Evolutionary conservation across 2,113 vertebrate species (phyloP), one percentile per base, ranked within the genome.

Genomic region (Tylochromis polylepis): DNA sequence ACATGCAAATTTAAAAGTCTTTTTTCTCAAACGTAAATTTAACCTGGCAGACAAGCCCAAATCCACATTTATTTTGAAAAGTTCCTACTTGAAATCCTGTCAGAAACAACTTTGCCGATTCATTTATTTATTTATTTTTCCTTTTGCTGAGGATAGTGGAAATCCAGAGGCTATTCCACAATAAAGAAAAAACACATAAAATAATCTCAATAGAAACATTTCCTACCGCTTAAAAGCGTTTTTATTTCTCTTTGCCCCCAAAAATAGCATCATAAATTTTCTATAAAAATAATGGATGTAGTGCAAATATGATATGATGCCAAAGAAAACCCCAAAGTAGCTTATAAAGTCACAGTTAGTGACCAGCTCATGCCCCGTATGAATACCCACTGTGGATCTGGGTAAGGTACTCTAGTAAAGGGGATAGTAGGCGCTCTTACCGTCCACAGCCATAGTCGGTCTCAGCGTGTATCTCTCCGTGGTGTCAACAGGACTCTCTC

Each of bases 371-470:
- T 51, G 46, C 16, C 70, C 46, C 6, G 70, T 8, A 12, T 77
- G 70, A 77, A 77, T 51, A 77, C 46, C 6, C 4, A 31, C 70
- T 31, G 70, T 77, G 27, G 27, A 20, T 49, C 20, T 77, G 46
- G 46, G 27, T 41, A 12, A 31, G 41, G 62, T 31, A 57, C 46
- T 57, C 12, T 14, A 15, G 11, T 41, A 11, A 56, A 14, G 60
- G 27, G 8, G n/a, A 34, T 1, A 81, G 41, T 38, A 41, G 14
- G 86, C 80, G 91, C 90, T 82, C 96, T 93, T 96, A 97, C 96
- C 96, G 96, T 97, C 96, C 93, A 97, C 96, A 90, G 96, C 96
- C 96, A 97, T 97, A 20, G 84, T 93, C 89, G 95, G 95, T 96
- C 92, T 95, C 81, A 91, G 93, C 89, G 94, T 92, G 94, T 94